Conservation (phyloP, 2,113 vertebrate species). For the Apteryx owenii region DNA sequence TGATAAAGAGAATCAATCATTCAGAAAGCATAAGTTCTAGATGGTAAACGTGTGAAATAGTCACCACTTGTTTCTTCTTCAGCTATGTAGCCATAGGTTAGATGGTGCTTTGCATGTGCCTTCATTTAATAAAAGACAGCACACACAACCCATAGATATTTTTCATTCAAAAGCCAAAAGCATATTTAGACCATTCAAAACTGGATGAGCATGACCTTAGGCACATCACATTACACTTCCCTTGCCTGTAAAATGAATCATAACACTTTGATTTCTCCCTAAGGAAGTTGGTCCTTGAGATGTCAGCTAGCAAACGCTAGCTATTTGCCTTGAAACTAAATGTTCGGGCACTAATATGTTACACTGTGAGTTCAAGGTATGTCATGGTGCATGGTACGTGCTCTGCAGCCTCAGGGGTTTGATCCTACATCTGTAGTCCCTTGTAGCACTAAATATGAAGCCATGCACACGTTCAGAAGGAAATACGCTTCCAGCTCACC, state of each 20-base stretch:
- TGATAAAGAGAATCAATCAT: background rate
- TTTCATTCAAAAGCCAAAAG: background rate
- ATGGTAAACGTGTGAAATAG: background rate
- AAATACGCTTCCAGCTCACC: background rate
- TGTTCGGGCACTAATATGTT: background rate
- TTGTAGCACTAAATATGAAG: background rate
- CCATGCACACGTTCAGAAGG: background rate
- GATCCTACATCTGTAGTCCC: background rate
- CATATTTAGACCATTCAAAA: background rate
- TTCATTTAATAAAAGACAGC: background rate
- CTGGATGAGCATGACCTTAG: background rate
- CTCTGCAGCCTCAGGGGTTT: background rate
- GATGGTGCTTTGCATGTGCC: background rate
- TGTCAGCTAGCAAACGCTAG: background rate
- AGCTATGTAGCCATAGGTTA: rapidly evolving
- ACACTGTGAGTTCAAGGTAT: background rate
- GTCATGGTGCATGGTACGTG: rapidly evolving
- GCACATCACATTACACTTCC: background rate
- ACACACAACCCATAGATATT: background rate
- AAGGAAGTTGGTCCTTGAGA: background rate
- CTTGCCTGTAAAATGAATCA: background rate
- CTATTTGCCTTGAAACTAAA: background rate
- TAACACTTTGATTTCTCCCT: background rate
- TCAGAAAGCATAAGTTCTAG: background rate
- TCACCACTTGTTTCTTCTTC: background rate